Base-by-base conservation (phyloP, 2,888 invertebrate genomes). In the Liodrosophila aerea region DNA sequence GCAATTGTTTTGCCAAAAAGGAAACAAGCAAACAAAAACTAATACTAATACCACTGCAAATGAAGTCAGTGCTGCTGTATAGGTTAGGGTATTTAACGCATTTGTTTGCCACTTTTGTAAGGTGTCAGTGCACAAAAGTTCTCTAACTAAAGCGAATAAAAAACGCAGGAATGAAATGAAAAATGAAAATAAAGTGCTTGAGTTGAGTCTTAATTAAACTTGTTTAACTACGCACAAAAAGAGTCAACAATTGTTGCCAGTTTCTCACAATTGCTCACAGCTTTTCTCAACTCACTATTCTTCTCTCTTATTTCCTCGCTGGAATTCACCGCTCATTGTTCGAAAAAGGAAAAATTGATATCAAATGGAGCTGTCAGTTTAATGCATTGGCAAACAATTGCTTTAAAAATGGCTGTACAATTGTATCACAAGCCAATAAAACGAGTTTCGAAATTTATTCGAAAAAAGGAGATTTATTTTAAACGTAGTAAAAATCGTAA, bases 361-460 rank as follows among this genome's bases (percentile, higher is more conserved):
- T 70, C 70, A 70, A 70, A 74, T 70, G 75, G 64, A 74, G 75
- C 75, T 70, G 56, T 43, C 73, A 71, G 66, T 67, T 83, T 67
- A 85, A 77, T 85, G 84, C 76, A 75, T 77, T 80, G 80, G 73
- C 84, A 77, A 77, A 85, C 85, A 85, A 66, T 85, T 74, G 77
- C 27, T 61, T 46, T 41, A 16, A 64, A 74, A 75, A 33, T 49
- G 31, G 50, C 39, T 33, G n/a, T 44, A 59, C 69, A 73, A 67
- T 73, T 40, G 13, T 7, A 5, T 22, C 22, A 22, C 22, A 22
- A 43, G 41, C 45, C 67, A 67, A 58, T 66, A 51, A 73, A 66
- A 37, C 41, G 31, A 37, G 34, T 67, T 39, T 4, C 45, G 61
- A 67, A 22, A 22, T 22, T 2, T 22, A 5, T 22, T 22, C 22